phyloP scores from a whole-genome alignment of 2,888 invertebrate species.

The Leptura quadrifasciata region DNA sequence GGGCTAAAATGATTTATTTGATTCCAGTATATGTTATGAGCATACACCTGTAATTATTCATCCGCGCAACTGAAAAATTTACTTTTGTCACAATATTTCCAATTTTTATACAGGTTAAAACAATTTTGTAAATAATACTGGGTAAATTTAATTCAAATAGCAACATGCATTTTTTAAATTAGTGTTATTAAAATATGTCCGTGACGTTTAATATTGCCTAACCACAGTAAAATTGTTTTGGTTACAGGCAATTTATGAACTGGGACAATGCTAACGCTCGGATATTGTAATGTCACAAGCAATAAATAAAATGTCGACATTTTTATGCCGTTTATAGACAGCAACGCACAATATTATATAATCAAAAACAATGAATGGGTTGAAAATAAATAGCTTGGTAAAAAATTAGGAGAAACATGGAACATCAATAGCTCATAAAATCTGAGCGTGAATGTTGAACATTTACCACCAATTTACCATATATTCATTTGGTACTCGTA shows the following conservation, averaged over 20 bases:
- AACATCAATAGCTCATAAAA: too few relatives aligned
- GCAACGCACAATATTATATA: neutral
- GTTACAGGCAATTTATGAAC: neutral
- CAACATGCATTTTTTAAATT: neutral
- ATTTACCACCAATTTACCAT: too few relatives aligned
- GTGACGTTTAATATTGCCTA: constrained; percentile 3
- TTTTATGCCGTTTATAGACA: neutral
- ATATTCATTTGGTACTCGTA: too few relatives aligned
- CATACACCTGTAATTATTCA: neutral
- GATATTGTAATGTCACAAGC: neutral
- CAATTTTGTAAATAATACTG: neutral
- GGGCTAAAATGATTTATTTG: neutral
- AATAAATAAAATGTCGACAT: neutral
- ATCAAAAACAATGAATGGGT: neutral
- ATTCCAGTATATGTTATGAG: neutral
- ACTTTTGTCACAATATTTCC: too few relatives aligned
- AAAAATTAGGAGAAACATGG: too few relatives aligned
- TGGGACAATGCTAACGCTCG: constrained; percentile 2
- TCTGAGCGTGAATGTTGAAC: too few relatives aligned
- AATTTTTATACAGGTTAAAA: neutral
- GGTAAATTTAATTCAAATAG: neutral
- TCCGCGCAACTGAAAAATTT: neutral
- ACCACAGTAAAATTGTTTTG: neutral
- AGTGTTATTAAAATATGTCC: neutral
- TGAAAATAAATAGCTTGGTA: too few relatives aligned